phyloP scores from a whole-genome alignment of 1,140 invertebrate species.

The Sitobion miscanthi region DNA sequence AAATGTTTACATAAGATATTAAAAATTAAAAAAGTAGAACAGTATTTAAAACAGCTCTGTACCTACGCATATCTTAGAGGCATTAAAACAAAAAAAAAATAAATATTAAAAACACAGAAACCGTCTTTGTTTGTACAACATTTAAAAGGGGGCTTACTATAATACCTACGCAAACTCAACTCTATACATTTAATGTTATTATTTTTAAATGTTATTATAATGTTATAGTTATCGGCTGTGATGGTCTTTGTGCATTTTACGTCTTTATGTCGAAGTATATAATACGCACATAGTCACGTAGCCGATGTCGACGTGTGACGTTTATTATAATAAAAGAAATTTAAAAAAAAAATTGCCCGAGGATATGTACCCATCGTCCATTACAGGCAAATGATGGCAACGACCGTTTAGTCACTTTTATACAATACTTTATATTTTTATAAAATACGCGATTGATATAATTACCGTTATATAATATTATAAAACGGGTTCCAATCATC shows the following conservation, averaged over 20 bases:
- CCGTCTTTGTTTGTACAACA: background rate
- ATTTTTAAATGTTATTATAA: background rate
- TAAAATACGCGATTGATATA: too few relatives aligned
- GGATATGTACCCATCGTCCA: background rate
- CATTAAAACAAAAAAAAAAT: background rate
- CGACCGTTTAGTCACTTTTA: background rate
- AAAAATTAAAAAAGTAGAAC: background rate
- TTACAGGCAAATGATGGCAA: background rate
- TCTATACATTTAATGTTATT: background rate
- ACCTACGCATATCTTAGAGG: background rate
- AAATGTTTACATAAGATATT: background rate
- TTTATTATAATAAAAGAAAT: too few relatives aligned
- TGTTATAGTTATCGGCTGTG: background rate
- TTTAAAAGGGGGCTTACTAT: background rate
- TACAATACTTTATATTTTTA: too few relatives aligned
- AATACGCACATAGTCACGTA: background rate
- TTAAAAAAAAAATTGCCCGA: background rate
- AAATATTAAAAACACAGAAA: background rate
- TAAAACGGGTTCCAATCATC: too few relatives aligned
- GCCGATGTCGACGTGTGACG: background rate
- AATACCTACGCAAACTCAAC: background rate
- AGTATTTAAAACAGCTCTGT: background rate
- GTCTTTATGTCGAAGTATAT: too few relatives aligned
- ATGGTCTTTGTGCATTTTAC: background rate
- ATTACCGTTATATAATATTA: too few relatives aligned